A percentile compares a stretch with the other conserved stretches of the same genome.
These are phyloP conservation scores for Anas acuta DNA, from an alignment of 2,797 vertebrate genomes.

Conservation along the genomic window DNA sequence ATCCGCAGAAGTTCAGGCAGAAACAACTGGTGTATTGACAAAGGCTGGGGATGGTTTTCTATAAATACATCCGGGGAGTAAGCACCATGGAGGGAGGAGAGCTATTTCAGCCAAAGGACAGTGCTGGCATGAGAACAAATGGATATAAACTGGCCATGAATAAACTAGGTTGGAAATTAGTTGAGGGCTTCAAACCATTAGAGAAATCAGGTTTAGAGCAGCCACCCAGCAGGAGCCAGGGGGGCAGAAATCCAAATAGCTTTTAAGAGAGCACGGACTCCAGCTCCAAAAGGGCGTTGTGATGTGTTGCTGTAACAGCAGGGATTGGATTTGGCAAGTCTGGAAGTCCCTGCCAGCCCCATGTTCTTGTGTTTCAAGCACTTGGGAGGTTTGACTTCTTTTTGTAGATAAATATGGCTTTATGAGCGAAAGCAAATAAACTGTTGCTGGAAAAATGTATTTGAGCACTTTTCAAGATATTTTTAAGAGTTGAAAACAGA, in stretches of 20 bases:
- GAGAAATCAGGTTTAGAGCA: conserved; percentile 29
- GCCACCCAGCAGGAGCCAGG: background rate
- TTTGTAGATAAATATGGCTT: conserved; percentile 39
- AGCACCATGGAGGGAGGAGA: background rate
- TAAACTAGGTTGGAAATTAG: conserved; percentile 4
- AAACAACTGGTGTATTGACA: background rate
- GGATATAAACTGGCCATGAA: conserved; percentile 22
- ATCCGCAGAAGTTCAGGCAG: background rate
- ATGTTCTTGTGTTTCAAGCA: conserved; percentile 23
- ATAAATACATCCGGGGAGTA: background rate
- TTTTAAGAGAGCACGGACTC: conserved; percentile 10
- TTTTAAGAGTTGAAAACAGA: conserved; percentile 24
- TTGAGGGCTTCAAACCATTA: background rate
- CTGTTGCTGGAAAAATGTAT: background rate
- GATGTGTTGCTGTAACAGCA: conserved; percentile 27
- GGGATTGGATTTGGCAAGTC: conserved; percentile 30
- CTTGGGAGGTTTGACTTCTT: conserved; percentile 10
- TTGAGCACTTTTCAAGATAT: conserved; percentile 37
- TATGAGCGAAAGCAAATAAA: conserved; percentile 47
- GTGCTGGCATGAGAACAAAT: conserved; percentile 44
- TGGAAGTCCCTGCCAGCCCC: conserved; percentile 13
- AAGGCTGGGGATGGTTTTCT: background rate
- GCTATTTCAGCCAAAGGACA: conserved; percentile 20
- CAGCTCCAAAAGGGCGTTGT: background rate
- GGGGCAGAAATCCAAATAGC: conserved; percentile 37